phyloP scores from a whole-genome alignment of 2,888 invertebrate species.

The Drosophila glabriapex region DNA sequence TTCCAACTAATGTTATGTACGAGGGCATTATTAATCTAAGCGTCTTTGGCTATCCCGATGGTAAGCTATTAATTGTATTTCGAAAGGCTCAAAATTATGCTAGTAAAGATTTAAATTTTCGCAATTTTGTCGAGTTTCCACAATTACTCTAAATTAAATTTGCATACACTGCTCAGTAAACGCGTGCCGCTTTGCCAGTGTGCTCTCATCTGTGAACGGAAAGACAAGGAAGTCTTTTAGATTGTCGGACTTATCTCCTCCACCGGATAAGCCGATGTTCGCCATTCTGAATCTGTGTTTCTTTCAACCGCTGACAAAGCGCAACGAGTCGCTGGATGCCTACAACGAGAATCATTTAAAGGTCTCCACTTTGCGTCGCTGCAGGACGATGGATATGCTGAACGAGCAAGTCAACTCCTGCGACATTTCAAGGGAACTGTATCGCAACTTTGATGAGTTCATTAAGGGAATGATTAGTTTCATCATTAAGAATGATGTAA shows the following conservation, averaged over 20 bases:
- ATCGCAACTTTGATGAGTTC: slow-evolving; percentile 59
- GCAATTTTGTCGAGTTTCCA: neutral
- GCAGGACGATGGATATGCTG: slow-evolving; percentile 14
- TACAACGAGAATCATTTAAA: slow-evolving; percentile 48
- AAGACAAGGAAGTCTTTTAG: neutral
- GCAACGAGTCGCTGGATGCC: slow-evolving; percentile 43
- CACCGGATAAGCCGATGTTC: slow-evolving; percentile 41
- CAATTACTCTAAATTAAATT: neutral
- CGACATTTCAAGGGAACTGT: slow-evolving; percentile 47
- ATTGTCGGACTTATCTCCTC: fast-evolving
- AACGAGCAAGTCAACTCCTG: neutral
- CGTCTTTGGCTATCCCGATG: slow-evolving; percentile 75
- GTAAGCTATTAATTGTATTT: slow-evolving; percentile 39
- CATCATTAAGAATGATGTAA: slow-evolving; percentile 44
- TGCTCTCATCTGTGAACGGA: neutral
- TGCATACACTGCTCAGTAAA: slow-evolving; percentile 38
- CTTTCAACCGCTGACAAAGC: slow-evolving; percentile 48
- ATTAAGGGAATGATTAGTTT: slow-evolving; percentile 51
- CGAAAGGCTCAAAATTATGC: neutral
- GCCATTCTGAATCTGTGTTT: slow-evolving; percentile 65
- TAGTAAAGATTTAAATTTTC: neutral
- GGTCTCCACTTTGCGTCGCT: slow-evolving; percentile 39
- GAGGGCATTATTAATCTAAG: slow-evolving; percentile 69
- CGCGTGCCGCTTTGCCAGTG: slow-evolving; percentile 57
- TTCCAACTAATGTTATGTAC: slow-evolving; percentile 56